A percentile compares a stretch with the other conserved stretches of the same genome.
Evolutionary conservation across 30 jellyfish, hydroid and myxozoan genomes (phyloP).

Genomic region (Chironex yamaguchii): DNA sequence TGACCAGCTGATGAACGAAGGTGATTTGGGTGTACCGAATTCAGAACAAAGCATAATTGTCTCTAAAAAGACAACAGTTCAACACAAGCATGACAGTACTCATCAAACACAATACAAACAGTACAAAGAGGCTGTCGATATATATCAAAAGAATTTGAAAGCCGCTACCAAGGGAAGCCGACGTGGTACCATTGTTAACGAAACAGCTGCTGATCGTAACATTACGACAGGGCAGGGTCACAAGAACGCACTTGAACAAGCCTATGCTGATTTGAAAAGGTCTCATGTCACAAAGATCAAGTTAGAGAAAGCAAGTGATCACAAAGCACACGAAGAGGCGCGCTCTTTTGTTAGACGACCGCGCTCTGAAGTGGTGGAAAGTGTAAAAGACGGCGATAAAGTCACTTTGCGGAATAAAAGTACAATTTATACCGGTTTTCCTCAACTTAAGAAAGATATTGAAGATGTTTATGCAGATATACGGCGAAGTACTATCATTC

Average conservation of each 20-base stretch:
- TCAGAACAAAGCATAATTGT: background rate
- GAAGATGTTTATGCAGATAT: conserved; percentile 28
- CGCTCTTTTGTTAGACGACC: background rate
- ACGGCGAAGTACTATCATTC: background rate
- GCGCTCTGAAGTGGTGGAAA: background rate
- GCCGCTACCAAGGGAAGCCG: background rate
- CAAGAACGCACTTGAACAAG: background rate
- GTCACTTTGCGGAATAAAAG: background rate
- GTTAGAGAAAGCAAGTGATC: background rate
- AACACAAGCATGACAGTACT: background rate
- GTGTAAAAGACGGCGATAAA: background rate
- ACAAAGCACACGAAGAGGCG: no score
- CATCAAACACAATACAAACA: no score
- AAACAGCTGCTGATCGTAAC: background rate
- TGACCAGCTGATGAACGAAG: background rate
- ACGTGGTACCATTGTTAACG: background rate
- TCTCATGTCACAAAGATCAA: no score
- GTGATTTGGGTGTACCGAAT: background rate
- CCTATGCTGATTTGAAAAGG: background rate
- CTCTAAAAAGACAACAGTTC: background rate
- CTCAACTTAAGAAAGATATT: background rate
- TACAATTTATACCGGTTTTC: background rate
- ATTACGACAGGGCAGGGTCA: background rate
- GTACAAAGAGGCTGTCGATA: background rate
- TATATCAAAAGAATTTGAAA: background rate